These are phyloP conservation scores for Eretmocerus hayati DNA, from an alignment of 2,888 invertebrate species.

Conservation along the genomic window DNA sequence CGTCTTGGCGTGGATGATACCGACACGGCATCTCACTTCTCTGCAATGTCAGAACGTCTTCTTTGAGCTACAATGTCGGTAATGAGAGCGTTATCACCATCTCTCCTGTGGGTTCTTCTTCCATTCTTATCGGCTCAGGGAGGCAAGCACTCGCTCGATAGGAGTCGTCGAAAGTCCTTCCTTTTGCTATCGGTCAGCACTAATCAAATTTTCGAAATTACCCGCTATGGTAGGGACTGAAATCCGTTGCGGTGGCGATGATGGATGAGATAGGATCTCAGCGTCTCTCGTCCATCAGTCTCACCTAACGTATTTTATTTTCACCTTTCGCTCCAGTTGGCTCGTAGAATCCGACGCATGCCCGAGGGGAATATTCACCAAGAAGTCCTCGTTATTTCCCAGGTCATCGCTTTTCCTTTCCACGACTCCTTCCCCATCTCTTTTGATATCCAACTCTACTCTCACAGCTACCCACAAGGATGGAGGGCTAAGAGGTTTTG, in stretches of 20 bases:
- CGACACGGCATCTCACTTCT: no score
- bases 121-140: not conserved
- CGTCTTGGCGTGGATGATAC: conserved; percentile 7
- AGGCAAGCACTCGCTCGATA: no score
- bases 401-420: not conserved
- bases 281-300: not conserved
- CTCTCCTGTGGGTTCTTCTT: not conserved
- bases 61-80: no score
- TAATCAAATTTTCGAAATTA: conserved; percentile 18
- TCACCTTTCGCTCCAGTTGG: no score
- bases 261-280: conserved; percentile 11
- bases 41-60: no score
- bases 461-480: no score
- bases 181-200: conserved; percentile 5
- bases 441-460: not conserved
- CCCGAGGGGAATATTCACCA: not conserved
- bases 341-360: no score
- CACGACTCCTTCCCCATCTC: not conserved
- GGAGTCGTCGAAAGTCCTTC: no score
- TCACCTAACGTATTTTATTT: no score
- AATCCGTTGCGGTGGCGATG: no score
- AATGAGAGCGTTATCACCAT: conserved; percentile 13
- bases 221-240: not conserved
- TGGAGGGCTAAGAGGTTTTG: not conserved
- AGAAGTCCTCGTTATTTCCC: not conserved